Percentiles rank a stretch among this genome's conserved stretches.
Evolutionary conservation across 2,113 vertebrate genomes (phyloP).

Genomic region (Lagopus leucura): DNA sequence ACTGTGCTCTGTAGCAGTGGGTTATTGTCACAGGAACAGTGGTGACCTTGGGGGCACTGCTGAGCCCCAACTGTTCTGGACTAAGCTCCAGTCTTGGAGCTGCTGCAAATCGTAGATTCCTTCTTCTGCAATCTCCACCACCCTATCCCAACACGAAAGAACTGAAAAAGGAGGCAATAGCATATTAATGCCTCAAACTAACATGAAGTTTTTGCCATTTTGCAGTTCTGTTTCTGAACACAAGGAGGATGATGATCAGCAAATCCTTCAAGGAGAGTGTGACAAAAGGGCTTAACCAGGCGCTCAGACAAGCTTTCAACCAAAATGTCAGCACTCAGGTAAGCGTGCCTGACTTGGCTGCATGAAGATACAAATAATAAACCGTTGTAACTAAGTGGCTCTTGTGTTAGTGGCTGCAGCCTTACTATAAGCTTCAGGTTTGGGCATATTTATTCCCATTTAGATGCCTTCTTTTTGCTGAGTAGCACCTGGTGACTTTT

Average conservation of each 20-base stretch:
- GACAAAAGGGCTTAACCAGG: slow-evolving; percentile 88
- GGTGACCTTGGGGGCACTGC: not conserved
- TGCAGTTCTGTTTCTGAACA: slow-evolving; percentile 90
- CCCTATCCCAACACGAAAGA: not conserved
- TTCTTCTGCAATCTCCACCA: not conserved
- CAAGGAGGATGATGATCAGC: slow-evolving; percentile 84
- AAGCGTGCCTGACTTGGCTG: slow-evolving; percentile 36
- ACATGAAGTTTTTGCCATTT: slow-evolving; percentile 16
- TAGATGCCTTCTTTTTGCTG: not conserved
- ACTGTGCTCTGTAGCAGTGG: not conserved
- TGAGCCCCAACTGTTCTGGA: not conserved
- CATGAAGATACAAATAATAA: not conserved
- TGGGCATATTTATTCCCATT: not conserved
- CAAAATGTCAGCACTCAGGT: slow-evolving; percentile 87
- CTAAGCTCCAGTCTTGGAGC: not conserved
- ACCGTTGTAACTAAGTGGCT: not conserved
- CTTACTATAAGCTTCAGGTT: not conserved
- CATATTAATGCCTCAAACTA: not conserved
- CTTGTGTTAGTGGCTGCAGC: not conserved
- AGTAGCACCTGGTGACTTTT: not conserved
- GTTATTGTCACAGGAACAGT: not conserved
- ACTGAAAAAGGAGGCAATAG: not conserved
- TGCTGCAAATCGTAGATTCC: not conserved
- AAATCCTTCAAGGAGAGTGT: slow-evolving; percentile 87
- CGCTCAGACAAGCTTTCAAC: slow-evolving; percentile 89